Base-by-base conservation (phyloP, 1,140 invertebrate genomes). In the Platorchestia sp. region DNA sequence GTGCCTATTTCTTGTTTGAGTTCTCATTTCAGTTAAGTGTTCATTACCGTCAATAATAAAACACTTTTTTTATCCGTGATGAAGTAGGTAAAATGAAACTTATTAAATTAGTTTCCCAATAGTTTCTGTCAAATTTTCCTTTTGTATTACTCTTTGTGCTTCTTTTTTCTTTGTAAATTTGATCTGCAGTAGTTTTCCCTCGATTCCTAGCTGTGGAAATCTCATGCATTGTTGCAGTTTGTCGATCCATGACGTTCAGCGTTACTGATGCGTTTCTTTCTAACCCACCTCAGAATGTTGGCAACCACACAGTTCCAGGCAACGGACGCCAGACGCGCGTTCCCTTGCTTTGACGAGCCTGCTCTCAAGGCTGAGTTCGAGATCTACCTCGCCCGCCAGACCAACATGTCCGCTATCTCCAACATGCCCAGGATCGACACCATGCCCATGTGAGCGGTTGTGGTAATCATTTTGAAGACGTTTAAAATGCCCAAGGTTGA, bases 331-430 rank as follows among this genome's bases (percentile, higher is more conserved):
- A 97, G 99, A 95, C 97, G 98, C 95, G 99, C 98, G 0, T 99
- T 99, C 97, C 99, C 99, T 0, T 99, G 99, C 97, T 99, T 99
- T 97, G 99, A 99, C 97, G 99, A 99, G 97, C 99, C 99, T 0
- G 97, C 97, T 7, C 98, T 99, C 96, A 99, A 99, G 97, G 98
- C 99, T 0, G 98, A 97, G 19, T 99, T 99, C 97, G 97, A 97
- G 43, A 97, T 99, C 22, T 98, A 97, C 27, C 97, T 99, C 45
- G 98, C 98, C 0, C 98, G 98, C 96, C 97, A 98, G 51, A 97
- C 97, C 93, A 97, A 98, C 7, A 98, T 98, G 96, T 98, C 97
- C 0, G 97, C 98, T 0, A 97, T 99, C 19, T 99, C 98, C 95
- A 99, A 99, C 96, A 99, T 99, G 98, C 98, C 98, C 0, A 95